Evolutionary conservation across 2,797 vertebrate species (phyloP).

Genomic region (Corythornis leucogaster): DNA sequence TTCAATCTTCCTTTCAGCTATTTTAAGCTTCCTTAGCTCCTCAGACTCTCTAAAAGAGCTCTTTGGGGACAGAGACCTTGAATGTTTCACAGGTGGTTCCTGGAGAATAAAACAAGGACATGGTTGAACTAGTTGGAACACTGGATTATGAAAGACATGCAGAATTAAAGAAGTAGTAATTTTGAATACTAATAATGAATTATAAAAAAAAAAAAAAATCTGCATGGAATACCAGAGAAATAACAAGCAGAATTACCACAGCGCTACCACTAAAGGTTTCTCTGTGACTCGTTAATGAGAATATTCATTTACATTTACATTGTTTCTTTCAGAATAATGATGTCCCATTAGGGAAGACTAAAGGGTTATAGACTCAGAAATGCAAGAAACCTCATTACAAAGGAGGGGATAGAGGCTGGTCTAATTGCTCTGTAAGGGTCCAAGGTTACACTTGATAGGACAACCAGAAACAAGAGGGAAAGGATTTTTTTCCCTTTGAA

Average conservation of each 20-base stretch:
- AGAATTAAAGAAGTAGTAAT: conserved; percentile 92
- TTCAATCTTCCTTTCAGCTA: conserved; percentile 84
- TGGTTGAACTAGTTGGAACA: conserved; percentile 87
- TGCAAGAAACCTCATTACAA: conserved; percentile 99
- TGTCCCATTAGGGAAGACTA: conserved; percentile 99
- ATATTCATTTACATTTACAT: conserved; percentile 99
- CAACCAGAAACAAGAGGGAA: conserved; percentile 95
- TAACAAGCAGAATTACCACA: conserved; percentile 88
- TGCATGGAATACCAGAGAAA: conserved; percentile 88
- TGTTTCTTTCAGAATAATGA: conserved; percentile 99
- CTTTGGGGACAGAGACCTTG: conserved; percentile 93
- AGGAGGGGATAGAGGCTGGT: conserved; percentile 96
- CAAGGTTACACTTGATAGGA: conserved; percentile 99
- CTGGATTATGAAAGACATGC: conserved; percentile 85
- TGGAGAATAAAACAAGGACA: conserved; percentile 88
- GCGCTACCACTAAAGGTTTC: conserved; percentile 91
- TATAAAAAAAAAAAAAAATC: conserved; percentile 86
- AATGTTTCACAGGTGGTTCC: conserved; percentile 90
- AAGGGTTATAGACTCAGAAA: conserved; percentile 99
- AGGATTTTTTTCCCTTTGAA: conserved; percentile 87
- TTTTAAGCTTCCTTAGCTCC: conserved; percentile 77
- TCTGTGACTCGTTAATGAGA: conserved; percentile 99
- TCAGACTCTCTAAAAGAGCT: conserved; percentile 77
- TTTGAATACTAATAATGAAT: conserved; percentile 94
- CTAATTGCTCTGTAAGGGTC: conserved; percentile 99